Base-by-base conservation (phyloP, 2,797 vertebrate species). In the Cryptoblepharus egeriae region DNA sequence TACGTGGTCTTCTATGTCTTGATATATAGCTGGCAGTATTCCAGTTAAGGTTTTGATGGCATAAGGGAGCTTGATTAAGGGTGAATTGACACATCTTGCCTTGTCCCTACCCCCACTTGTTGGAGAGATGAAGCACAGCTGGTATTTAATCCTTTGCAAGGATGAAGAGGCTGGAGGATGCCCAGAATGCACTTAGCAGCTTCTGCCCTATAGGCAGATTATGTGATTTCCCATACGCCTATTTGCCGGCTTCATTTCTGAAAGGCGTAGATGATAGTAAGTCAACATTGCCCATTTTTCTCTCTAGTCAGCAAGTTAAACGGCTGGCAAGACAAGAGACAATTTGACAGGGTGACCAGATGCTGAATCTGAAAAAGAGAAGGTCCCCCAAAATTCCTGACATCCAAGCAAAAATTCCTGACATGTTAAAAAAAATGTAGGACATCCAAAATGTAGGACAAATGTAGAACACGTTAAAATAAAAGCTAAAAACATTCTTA, bases 111-210 rank as follows among this genome's bases (percentile, higher is more conserved):
- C 35, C 30, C 30, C 16, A 55, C 4, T 67, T 0, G 0, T 82
- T 63, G 42, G 78, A 28, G 81, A 4, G 3, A 79, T 39, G 69
- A 69, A 63, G 65, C 35, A 67, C 77, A 82, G 73, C 80, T 0
- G 0, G 55, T 45, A 65, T 83, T 88, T 91, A 92, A 94, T 92
- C 92, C 90, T 82, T 88, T 22, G 80, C 69, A 0, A 3, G 79
- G 55, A 84, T 0, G 18, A 63, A 84, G 39, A 76, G 87, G 80
- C 28, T 72, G 30, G 65, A 72, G 42, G 18, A 85, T 16, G 68
- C 0, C 0, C 88, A 49, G 26, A 75, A 87, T 65, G 81, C 84
- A 82, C 81, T 93, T 88, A 86, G 55, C 77, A 87, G 78, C n/a
- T 57, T 74, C 70, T 18, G 88, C 85, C 4, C 75, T 80, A 0